Percentiles rank a stretch among this genome's conserved stretches.
phyloP scores from a whole-genome alignment of 2,888 invertebrate species.

The Cerastoderma edule region DNA sequence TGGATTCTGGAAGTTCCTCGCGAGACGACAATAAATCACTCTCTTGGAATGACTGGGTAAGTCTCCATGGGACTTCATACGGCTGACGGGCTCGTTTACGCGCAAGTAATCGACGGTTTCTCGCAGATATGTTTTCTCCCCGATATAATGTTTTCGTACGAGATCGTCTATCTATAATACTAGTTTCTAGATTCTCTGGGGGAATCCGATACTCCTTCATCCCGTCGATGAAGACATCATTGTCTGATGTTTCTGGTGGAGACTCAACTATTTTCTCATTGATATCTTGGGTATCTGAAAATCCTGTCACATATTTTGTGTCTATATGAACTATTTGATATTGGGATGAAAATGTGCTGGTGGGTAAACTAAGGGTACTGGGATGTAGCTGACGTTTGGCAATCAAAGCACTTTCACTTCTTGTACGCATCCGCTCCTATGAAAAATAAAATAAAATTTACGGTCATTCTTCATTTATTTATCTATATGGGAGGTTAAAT shows the following conservation, averaged over 20 bases:
- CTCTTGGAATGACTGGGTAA: constrained; percentile 72
- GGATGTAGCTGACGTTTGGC: constrained; percentile 34
- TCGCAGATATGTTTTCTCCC: constrained; percentile 38
- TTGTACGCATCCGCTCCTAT: constrained; percentile 67
- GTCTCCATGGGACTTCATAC: constrained; percentile 78
- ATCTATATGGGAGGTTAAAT: too few species aligned
- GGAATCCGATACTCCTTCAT: constrained; percentile 54
- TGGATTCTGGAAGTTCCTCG: constrained; percentile 62
- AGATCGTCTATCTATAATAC: constrained; percentile 48
- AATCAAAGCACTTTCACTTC: constrained; percentile 63
- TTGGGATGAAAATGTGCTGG: constrained; percentile 37
- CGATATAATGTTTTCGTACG: constrained; percentile 49
- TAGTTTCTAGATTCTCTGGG: constrained; percentile 55
- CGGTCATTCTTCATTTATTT: too few species aligned
- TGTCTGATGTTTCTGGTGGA: constrained; percentile 21
- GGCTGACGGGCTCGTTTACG: constrained; percentile 68
- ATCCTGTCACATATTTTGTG: constrained; percentile 72
- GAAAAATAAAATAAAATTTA: constrained; percentile 9
- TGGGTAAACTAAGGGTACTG: constrained; percentile 33
- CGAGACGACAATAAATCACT: constrained; percentile 58
- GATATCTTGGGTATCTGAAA: constrained; percentile 53
- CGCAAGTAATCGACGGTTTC: constrained; percentile 60
- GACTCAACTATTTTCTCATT: constrained; percentile 27
- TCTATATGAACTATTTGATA: constrained; percentile 75
- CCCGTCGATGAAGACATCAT: constrained; percentile 47